These are phyloP conservation scores for Nibea albiflora DNA, from an alignment of 2,113 vertebrate species.

Conservation along the genomic window DNA sequence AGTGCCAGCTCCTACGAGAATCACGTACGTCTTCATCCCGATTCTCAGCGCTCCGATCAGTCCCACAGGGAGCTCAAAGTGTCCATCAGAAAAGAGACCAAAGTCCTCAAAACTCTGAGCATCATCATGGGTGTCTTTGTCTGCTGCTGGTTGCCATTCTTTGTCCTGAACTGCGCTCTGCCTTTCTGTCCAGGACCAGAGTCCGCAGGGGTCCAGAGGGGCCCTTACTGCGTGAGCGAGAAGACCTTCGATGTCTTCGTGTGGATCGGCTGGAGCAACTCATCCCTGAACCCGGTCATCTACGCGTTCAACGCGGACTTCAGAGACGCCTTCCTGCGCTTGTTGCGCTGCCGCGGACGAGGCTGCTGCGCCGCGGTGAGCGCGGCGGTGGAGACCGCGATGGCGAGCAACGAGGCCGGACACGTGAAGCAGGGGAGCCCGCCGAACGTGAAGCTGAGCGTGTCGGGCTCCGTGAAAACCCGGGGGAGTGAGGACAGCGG, in stretches of 20 bases:
- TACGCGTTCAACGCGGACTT: constrained; percentile 78
- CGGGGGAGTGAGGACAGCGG: constrained; percentile 72
- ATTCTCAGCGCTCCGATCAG: constrained; percentile 8
- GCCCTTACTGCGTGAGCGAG: constrained; percentile 70
- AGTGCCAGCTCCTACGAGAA: constrained; percentile 34
- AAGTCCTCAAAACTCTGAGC: constrained; percentile 76
- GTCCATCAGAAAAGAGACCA: constrained; percentile 72
- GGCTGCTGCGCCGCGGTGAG: constrained; percentile 56
- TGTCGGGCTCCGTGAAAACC: constrained; percentile 32
- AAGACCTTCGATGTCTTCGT: constrained; percentile 77
- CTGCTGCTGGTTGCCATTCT: constrained; percentile 78
- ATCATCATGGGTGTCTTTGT: constrained; percentile 78
- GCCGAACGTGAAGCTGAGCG: constrained; percentile 21
- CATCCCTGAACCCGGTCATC: constrained; percentile 75
- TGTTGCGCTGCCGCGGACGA: constrained; percentile 62
- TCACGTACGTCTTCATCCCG: constrained; percentile 1
- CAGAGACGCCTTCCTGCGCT: constrained; percentile 75
- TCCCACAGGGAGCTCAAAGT: constrained; percentile 65
- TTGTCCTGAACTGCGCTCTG: constrained; percentile 74
- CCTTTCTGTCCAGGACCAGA: constrained; percentile 71
- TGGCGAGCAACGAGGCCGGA: constrained; percentile 58
- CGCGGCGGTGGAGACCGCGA: constrained; percentile 58
- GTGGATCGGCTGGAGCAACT: constrained; percentile 80
- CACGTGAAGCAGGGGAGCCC: constrained; percentile 47
- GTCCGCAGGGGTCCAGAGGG: constrained; percentile 27